Base-by-base conservation (phyloP, 2,888 invertebrate species). In the Thera britannica region DNA sequence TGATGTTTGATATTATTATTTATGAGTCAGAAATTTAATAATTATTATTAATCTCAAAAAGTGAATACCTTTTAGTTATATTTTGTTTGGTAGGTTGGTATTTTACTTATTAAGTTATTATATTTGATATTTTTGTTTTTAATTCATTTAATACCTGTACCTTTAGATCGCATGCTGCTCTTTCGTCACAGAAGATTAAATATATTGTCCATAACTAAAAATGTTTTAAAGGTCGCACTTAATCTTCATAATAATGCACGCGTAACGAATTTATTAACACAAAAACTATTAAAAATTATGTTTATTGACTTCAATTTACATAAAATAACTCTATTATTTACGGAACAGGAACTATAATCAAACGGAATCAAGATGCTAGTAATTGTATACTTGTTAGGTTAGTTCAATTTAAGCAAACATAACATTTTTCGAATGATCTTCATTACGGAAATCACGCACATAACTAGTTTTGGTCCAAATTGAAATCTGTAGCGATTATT, bases 381-480 rank as follows among this genome's bases (percentile, higher is more conserved):
- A 68, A 68, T 68, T 68, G 78, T 76, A 83, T 81, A 81, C 77
- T 82, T 82, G 82, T 82, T 82, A 80, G 46, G 60, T 82, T 79
- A 52, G 60, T 62, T 72, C 79, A 83, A 83, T 84, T 83, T 82
- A 72, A 81, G 83, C 81, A 84, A 87, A 86, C 79, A 84, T 82
- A 80, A 77, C 80, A 78, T 80, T 86, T 85, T 86, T 83, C 75
- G 75, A 81, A 76, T 83, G 79, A 85, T 89, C 86, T 87, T 84
- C 82, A 86, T 85, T 84, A 85, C 80, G 77, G 68, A 76, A 83
- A 84, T 83, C 85, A 87, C 87, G 85, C 83, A 84, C 80, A 78
- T 64, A 52, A 58, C 46, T 5, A 12, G 62, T 12, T 48, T 52
- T 65, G 57, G 51, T 67, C 1, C 23, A 55, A 61, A 38, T 38